phyloP scores from a whole-genome alignment of 2,888 invertebrate species.

The Rhagium mordax region DNA sequence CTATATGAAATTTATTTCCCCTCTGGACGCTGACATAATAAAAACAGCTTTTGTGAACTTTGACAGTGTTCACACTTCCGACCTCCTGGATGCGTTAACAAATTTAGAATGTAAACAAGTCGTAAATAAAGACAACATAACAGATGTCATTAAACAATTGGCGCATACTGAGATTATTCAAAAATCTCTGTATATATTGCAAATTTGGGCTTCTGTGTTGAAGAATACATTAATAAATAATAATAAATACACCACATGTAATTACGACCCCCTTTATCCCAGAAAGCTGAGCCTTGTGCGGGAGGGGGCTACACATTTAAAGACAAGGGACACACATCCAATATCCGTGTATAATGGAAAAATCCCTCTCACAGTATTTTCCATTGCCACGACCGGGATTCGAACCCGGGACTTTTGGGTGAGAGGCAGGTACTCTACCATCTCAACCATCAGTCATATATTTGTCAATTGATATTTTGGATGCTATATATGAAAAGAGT shows the following conservation, averaged over 20 bases:
- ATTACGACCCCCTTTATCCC: no score
- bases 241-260: no score
- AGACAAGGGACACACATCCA: no score
- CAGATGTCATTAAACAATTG: conserved; percentile 10
- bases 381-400: no score
- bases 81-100: neutral
- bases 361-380: no score
- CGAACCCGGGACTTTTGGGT: no score
- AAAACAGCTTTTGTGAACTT: conserved; percentile 10
- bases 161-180: conserved; percentile 40
- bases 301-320: no score
- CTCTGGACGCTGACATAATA: conserved; percentile 9
- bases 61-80: neutral
- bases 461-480: conserved; percentile 19
- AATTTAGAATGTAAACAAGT: conserved; percentile 19
- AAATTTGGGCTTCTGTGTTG: conserved; percentile 22
- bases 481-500: conserved; percentile 1
- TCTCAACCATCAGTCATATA: no score
- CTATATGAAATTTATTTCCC: conserved; percentile 6
- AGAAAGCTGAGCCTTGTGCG: no score
- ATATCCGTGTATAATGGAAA: no score
- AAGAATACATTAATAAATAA: no score
- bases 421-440: no score
- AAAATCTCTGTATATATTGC: conserved; percentile 35
- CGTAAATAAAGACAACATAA: conserved; percentile 19